phyloP scores from a whole-genome alignment of 2,888 invertebrate genomes.

The Heterodera filipjevi region DNA sequence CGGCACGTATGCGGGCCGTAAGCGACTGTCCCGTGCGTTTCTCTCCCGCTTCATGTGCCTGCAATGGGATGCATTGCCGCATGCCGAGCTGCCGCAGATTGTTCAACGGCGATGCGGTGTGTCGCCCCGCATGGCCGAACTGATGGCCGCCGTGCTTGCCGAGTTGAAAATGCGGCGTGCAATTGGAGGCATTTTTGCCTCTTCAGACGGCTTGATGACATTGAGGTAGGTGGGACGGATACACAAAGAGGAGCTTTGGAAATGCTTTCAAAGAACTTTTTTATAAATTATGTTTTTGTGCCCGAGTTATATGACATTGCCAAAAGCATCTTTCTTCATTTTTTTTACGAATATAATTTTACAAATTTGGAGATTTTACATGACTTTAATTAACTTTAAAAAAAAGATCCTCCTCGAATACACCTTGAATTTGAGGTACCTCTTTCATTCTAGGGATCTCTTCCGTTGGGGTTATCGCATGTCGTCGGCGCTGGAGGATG shows the following conservation, averaged over 20 bases:
- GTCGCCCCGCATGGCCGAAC: constrained; percentile 50
- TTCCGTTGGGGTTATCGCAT: constrained; percentile 59
- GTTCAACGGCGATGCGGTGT: constrained; percentile 54
- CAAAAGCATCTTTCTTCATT: too few relatives aligned
- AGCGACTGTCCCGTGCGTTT: constrained; percentile 90
- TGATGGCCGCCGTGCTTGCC: constrained; percentile 58
- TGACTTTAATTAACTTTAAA: too few relatives aligned
- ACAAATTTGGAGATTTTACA: too few relatives aligned
- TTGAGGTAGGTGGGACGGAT: constrained; percentile 50
- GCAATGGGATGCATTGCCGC: constrained; percentile 66
- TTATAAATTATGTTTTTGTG: too few relatives aligned
- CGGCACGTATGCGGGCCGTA: constrained; percentile 87
- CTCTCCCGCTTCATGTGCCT: constrained; percentile 95
- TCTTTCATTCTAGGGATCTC: constrained; percentile 40
- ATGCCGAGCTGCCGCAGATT: constrained; percentile 76
- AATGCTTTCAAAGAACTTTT: too few relatives aligned
- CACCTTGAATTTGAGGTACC: too few relatives aligned
- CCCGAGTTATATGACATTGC: too few relatives aligned
- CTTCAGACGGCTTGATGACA: constrained; percentile 60
- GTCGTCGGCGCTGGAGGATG: constrained; percentile 32
- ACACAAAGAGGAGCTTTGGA: not conserved
- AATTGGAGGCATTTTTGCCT: constrained; percentile 56
- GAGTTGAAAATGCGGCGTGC: constrained; percentile 47
- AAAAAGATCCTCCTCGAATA: too few relatives aligned
- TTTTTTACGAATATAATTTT: too few relatives aligned